Percentiles rank a stretch among this genome's conserved stretches.
Conservation (phyloP, 2,888 invertebrate genomes). For the Drosophila kambysellisi region DNA sequence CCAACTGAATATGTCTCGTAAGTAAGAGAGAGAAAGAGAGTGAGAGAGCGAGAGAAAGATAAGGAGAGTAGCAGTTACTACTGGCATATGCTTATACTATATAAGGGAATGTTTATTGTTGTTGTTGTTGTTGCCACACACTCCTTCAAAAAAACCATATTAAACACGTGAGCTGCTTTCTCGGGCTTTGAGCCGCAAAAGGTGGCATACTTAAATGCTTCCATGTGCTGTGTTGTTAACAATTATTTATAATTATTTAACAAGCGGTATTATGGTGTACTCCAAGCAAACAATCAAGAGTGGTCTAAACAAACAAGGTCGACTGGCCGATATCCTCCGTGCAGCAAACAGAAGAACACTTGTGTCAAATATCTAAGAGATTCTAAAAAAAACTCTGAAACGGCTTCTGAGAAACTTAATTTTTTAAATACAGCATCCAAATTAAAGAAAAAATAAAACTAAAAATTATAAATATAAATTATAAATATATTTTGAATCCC, state of each 20-base stretch:
- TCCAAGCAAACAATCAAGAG: not conserved
- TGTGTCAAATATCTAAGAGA: not conserved
- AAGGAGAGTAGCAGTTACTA: not conserved
- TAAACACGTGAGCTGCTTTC: slow-evolving; percentile 20
- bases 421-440: no score
- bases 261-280: not conserved
- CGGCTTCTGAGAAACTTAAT: no score
- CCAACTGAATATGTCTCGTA: slow-evolving; percentile 54
- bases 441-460: not conserved
- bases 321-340: slow-evolving; percentile 1
- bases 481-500: not conserved
- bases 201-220: not conserved
- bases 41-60: not conserved
- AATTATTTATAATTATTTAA: slow-evolving; percentile 13
- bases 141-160: not conserved
- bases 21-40: slow-evolving; percentile 26
- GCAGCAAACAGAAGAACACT: not conserved
- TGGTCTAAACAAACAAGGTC: not conserved
- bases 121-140: not conserved
- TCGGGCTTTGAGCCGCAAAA: not conserved
- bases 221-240: not conserved
- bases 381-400: not conserved
- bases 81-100: slow-evolving; percentile 16
- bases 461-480: no score
- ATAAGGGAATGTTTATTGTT: not conserved